Conservation (phyloP, 2,113 vertebrate species). For the Origma solitaria region DNA sequence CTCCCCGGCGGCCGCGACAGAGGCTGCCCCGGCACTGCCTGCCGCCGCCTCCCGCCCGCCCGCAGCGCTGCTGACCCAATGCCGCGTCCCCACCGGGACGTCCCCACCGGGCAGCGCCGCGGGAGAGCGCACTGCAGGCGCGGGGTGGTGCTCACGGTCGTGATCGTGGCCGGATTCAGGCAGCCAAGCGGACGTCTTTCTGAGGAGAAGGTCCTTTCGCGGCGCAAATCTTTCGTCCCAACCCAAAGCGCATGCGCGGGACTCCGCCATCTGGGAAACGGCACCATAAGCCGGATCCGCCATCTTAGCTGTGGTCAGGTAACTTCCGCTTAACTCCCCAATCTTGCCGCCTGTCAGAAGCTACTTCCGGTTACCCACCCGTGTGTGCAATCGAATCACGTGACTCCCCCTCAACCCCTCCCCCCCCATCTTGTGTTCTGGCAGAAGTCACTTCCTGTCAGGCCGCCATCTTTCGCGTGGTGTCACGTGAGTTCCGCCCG, state of each 20-base stretch:
- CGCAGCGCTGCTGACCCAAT: neutral
- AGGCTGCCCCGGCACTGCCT: neutral
- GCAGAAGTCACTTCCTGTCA: no score
- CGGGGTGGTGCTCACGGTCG: rapidly evolving
- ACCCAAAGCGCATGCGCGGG: no score
- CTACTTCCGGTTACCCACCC: no score
- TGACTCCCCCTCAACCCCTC: no score
- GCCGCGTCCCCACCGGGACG: no score
- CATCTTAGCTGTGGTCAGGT: neutral
- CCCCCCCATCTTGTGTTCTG: neutral
- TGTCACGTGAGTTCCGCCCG: rapidly evolving
- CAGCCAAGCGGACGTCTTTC: rapidly evolving
- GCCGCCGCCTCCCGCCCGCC: neutral
- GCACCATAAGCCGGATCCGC: rapidly evolving
- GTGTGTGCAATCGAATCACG: no score
- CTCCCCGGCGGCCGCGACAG: neutral
- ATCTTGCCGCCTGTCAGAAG: no score
- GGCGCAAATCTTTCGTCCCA: rapidly evolving
- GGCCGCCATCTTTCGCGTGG: neutral
- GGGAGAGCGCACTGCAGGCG: neutral
- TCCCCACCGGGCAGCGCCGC: no score
- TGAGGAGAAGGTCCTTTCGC: rapidly evolving
- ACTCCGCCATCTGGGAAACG: neutral
- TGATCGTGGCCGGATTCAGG: neutral
- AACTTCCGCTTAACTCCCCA: no score